These are phyloP conservation scores for Neostethus bicornis DNA, from an alignment of 2,797 vertebrate species.

Conservation along the genomic window DNA sequence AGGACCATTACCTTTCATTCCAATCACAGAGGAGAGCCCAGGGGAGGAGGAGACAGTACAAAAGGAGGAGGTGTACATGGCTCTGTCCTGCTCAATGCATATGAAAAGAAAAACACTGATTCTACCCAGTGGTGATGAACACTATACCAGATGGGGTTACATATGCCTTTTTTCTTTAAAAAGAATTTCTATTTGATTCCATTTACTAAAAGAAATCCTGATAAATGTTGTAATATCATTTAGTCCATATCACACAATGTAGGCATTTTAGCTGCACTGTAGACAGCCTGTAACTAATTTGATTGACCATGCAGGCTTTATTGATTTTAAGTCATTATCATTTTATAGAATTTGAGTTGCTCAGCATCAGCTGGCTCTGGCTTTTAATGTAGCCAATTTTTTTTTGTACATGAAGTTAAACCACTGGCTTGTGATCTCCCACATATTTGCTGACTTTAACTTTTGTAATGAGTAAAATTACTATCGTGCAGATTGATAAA, in stretches of 20 bases:
- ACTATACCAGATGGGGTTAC: slow-evolving; percentile 21
- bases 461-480: slow-evolving; percentile 3
- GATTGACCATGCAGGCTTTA: slow-evolving; percentile 13
- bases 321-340: slow-evolving; percentile 16
- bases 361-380: neutral
- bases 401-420: slow-evolving; percentile 1
- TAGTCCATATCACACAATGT: slow-evolving; percentile 9
- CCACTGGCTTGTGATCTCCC: neutral
- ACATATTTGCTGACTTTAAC: slow-evolving; percentile 1
- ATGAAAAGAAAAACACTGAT: slow-evolving; percentile 42
- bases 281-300: slow-evolving; percentile 15
- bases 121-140: slow-evolving; percentile 29
- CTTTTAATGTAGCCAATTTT: slow-evolving; percentile 5
- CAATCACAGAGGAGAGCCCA: slow-evolving; percentile 80
- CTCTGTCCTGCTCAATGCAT: slow-evolving; percentile 56
- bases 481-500: neutral
- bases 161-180: slow-evolving; percentile 15
- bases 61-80: slow-evolving; percentile 28
- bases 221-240: slow-evolving; percentile 29
- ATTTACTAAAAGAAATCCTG: slow-evolving; percentile 14
- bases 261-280: slow-evolving; percentile 20
- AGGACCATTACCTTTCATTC: slow-evolving; percentile 85
- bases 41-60: slow-evolving; percentile 49
- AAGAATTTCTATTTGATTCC: slow-evolving; percentile 31
- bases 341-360: slow-evolving; percentile 12